Percentiles rank a stretch among this genome's conserved stretches.
These are phyloP conservation scores for Heliangelus exortis DNA, from an alignment of 2,797 vertebrate genomes.

Conservation along the genomic window DNA sequence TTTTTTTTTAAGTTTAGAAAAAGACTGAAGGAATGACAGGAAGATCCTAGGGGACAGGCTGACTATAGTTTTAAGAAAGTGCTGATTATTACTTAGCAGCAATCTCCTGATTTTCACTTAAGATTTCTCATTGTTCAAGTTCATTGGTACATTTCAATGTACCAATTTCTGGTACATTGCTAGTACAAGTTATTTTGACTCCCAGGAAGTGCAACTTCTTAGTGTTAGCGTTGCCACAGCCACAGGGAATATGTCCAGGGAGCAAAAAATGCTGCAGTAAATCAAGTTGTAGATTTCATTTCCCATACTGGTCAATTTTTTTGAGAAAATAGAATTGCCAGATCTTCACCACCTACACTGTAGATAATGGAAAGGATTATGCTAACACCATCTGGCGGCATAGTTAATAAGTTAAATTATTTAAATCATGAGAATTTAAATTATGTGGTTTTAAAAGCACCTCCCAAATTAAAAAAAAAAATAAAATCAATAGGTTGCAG, in stretches of 20 bases:
- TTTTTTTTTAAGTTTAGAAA: neutral
- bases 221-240: neutral
- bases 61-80: neutral
- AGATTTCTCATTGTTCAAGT: neutral
- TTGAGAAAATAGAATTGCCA: neutral
- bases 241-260: neutral
- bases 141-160: too few species aligned
- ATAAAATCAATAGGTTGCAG: neutral
- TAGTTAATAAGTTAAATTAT: neutral
- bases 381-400: neutral
- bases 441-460: neutral
- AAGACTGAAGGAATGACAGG: neutral
- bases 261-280: conserved; percentile 4
- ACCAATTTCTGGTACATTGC: neutral
- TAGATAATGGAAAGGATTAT: conserved; percentile 20
- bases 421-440: neutral
- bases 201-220: neutral
- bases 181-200: neutral
- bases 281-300: conserved; percentile 26
- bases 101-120: neutral
- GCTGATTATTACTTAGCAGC: neutral
- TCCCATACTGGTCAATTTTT: neutral
- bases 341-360: neutral
- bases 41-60: neutral
- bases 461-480: neutral